These are phyloP conservation scores for Melanotus villosus DNA, from an alignment of 2,888 invertebrate genomes.

Conservation along the genomic window DNA sequence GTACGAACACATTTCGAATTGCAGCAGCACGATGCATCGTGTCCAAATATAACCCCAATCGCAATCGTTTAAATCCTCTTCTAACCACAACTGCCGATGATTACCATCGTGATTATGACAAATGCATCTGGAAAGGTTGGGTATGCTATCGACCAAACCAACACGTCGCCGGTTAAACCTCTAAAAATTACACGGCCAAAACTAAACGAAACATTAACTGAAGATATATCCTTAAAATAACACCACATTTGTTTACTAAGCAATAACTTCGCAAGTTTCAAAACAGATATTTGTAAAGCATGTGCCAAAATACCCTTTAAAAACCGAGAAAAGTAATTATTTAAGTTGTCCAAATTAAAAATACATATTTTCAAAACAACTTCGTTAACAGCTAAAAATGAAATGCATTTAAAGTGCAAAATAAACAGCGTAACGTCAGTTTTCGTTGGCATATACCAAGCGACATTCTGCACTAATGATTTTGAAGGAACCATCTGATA, in stretches of 20 bases:
- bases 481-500: too few species aligned
- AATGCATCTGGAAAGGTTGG: too few species aligned
- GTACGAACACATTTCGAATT: constrained; percentile 49
- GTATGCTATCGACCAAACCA: neutral
- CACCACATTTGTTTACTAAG: constrained; percentile 26
- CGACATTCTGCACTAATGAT: too few species aligned
- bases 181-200: neutral
- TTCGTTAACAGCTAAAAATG: constrained; percentile 19
- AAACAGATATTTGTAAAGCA: constrained; percentile 21
- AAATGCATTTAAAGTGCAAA: neutral
- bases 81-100: neutral
- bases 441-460: neutral
- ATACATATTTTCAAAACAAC: constrained; percentile 11
- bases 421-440: neutral
- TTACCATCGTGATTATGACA: too few species aligned
- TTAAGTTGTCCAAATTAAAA: constrained; percentile 31
- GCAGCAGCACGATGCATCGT: constrained; percentile 50
- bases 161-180: neutral
- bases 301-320: constrained; percentile 34
- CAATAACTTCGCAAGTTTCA: constrained; percentile 32
- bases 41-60: constrained; percentile 54
- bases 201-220: neutral
- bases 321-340: constrained; percentile 19
- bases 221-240: constrained; percentile 23
- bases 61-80: constrained; percentile 20